Evolutionary conservation across 1,140 invertebrate species (phyloP).

Genomic region (Drosophila jambulina): DNA sequence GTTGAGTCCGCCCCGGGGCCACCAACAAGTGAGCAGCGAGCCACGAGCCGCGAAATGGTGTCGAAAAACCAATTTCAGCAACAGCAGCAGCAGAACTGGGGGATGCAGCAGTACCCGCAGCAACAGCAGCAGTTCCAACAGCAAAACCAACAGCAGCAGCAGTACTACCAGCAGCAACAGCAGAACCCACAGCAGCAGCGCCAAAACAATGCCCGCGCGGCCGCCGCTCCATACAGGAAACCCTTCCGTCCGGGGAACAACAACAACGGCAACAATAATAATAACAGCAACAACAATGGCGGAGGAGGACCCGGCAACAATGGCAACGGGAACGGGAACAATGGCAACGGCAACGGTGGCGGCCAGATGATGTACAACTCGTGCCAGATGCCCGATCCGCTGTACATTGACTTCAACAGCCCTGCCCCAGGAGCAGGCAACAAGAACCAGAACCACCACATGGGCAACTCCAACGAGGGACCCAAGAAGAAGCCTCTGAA

Average conservation of each 20-base stretch:
- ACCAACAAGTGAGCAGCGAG: constrained; percentile 5
- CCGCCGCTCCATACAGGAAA: constrained; percentile 66
- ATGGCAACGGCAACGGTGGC: constrained; percentile 10
- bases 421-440: constrained; percentile 41
- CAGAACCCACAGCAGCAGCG: constrained; percentile 26
- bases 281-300: neutral
- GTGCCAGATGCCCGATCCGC: constrained; percentile 83
- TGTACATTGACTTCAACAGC: constrained; percentile 82
- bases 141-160: constrained; percentile 23
- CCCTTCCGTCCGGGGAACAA: constrained; percentile 53
- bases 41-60: constrained; percentile 36
- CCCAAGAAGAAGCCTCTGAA: constrained; percentile 68
- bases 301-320: constrained; percentile 10
- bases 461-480: constrained; percentile 21
- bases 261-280: constrained; percentile 1
- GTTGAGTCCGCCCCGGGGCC: neutral
- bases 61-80: constrained; percentile 61
- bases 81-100: constrained; percentile 33
- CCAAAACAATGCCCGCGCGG: constrained; percentile 53
- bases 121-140: constrained; percentile 20
- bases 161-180: constrained; percentile 1
- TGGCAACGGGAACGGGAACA: constrained; percentile 7
- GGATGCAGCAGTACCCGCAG: constrained; percentile 45
- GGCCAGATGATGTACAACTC: constrained; percentile 60
- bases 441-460: constrained; percentile 6